Base-by-base conservation (phyloP, 2,888 invertebrate species). In the Leptopilina syphax region DNA sequence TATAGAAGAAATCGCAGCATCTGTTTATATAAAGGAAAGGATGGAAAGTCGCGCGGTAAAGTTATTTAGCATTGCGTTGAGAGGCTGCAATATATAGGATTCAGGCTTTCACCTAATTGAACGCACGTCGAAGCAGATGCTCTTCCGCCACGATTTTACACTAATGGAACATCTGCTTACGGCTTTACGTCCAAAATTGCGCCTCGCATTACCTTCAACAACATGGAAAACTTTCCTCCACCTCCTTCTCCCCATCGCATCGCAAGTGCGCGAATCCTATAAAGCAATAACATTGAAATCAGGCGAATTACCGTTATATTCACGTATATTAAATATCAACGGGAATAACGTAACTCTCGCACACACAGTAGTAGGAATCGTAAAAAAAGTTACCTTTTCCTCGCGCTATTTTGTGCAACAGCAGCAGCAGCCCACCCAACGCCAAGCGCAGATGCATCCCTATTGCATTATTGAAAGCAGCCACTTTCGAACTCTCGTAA, bases 121-220 rank as follows among this genome's bases (percentile, higher is more conserved):
- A 73, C 73, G 73, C 57, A 73, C 57, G 73, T 73, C 57, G 57
- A 73, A 73, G 73, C 73, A 73, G 73, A 73, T 57, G 73, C 57
- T 73, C 57, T 57, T 73, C 73, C 73, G 73, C 73, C 54, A 73
- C 73, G 57, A 73, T 73, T 73, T 57, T 57, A n/a, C 57, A 73
- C 73, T 73, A 73, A 73, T 73, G 73, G 73, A 73, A 57, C 73
- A 73, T 73, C 73, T 73, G 73, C 73, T 73, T 73, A 73, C 73
- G 73, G 73, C 73, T 73, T 63, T 73, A 73, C 73, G 57, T 73
- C 57, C 73, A 57, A 73, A 73, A 73, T 73, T 73, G 73, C 73
- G 57, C 73, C 34, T 73, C 73, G 57, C 73, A 73, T 73, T 73
- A 73, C 73, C 57, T 73, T 57, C 73, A 50, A 8, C 50, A 50